A percentile compares a stretch with the other conserved stretches of the same genome.
phyloP scores from a whole-genome alignment of 1,140 invertebrate species.

The Rhyzopertha dominica region DNA sequence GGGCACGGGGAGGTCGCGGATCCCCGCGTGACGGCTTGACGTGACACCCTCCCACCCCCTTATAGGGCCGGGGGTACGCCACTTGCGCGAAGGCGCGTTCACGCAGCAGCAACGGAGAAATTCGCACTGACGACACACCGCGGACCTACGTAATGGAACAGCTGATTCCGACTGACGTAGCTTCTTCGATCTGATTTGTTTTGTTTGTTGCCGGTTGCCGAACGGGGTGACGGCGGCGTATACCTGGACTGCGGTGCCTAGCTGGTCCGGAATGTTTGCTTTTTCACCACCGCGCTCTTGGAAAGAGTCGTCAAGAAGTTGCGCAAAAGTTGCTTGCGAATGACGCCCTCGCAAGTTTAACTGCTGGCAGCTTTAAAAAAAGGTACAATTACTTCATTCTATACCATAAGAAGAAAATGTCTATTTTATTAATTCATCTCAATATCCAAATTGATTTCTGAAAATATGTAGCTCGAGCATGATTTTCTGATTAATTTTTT shows the following conservation, averaged over 20 bases:
- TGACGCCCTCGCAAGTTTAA: too few species aligned
- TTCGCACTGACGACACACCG: slow-evolving; percentile 2
- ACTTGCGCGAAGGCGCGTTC: slow-evolving; percentile 39
- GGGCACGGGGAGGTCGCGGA: slow-evolving; percentile 30
- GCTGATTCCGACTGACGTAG: not conserved
- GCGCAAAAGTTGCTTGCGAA: too few species aligned
- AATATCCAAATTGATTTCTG: too few species aligned
- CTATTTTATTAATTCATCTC: too few species aligned
- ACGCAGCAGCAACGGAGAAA: slow-evolving; percentile 32
- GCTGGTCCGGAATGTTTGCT: too few species aligned
- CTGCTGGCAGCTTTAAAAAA: too few species aligned
- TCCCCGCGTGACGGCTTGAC: slow-evolving; percentile 44
- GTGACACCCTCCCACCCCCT: slow-evolving; percentile 42
- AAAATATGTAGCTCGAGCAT: too few species aligned
- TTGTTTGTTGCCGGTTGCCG: not conserved
- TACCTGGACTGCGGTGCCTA: not conserved
- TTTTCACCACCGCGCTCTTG: too few species aligned
- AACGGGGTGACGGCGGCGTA: not conserved
- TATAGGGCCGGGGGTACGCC: slow-evolving; percentile 23
- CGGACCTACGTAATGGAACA: not conserved
- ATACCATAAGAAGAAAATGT: too few species aligned
- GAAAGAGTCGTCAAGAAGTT: too few species aligned
- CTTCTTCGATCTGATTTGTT: not conserved
- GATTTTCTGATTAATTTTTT: too few species aligned
- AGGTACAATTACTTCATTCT: too few species aligned